phyloP scores from a whole-genome alignment of 2,797 vertebrate genomes.

The Jordanella pulchra region DNA sequence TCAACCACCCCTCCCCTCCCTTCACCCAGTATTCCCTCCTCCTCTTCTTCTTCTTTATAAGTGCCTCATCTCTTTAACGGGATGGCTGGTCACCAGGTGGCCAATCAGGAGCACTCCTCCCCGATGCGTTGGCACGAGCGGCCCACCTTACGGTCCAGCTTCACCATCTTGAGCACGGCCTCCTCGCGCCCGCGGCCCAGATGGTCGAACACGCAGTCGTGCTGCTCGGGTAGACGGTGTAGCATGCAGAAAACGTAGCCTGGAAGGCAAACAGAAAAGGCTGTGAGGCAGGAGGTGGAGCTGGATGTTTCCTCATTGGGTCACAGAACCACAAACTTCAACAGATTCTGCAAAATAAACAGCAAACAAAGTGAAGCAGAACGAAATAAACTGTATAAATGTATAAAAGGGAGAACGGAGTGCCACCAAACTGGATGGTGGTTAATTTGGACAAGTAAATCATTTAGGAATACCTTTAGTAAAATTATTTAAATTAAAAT shows the following conservation, averaged over 20 bases:
- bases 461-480: too few species aligned
- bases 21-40: conserved; percentile 6
- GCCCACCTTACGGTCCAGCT: conserved; percentile 97
- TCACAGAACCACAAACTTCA: too few species aligned
- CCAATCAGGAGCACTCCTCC: conserved; percentile 92
- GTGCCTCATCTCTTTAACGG: conserved; percentile 51
- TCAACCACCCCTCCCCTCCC: conserved; percentile 26
- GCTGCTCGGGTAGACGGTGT: conserved; percentile 94
- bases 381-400: too few species aligned
- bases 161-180: conserved; percentile 97
- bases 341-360: too few species aligned
- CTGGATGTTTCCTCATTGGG: too few species aligned
- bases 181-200: conserved; percentile 94
- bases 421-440: too few species aligned
- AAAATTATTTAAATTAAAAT: too few species aligned
- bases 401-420: too few species aligned
- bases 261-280: conserved; percentile 46
- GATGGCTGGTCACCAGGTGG: conserved; percentile 30
- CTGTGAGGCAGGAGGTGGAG: background rate
- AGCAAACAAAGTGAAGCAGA: too few species aligned
- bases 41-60: conserved; percentile 42
- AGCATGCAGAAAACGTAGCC: conserved; percentile 96
- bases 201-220: conserved; percentile 94
- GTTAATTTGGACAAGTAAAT: too few species aligned
- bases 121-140: conserved; percentile 96